phyloP scores from a whole-genome alignment of 2,888 invertebrate species.

The Epinotia nisella region DNA sequence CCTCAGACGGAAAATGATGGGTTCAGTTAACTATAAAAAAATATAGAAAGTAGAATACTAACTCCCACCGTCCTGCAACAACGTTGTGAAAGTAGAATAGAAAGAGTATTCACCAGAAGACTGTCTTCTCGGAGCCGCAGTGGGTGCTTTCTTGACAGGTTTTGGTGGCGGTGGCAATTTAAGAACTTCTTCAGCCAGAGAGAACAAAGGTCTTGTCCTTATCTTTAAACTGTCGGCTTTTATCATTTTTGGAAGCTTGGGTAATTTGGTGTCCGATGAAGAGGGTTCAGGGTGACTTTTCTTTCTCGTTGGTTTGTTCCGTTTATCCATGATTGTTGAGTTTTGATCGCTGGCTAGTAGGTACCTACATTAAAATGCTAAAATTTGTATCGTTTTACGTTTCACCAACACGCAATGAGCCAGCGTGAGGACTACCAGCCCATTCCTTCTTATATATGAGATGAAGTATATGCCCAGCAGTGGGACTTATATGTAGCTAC shows the following conservation, averaged over 20 bases:
- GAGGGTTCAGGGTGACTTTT: slow-evolving; percentile 72
- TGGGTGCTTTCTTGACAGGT: slow-evolving; percentile 66
- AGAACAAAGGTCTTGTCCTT: slow-evolving; percentile 84
- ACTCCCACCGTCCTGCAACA: too few relatives aligned
- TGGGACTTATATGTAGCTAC: too few relatives aligned
- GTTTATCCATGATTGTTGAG: slow-evolving; percentile 55
- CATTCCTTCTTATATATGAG: too few relatives aligned
- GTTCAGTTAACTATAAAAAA: too few relatives aligned
- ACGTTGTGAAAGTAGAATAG: not conserved
- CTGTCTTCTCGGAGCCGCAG: slow-evolving; percentile 58
- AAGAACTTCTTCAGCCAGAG: slow-evolving; percentile 86
- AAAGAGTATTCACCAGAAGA: slow-evolving; percentile 65
- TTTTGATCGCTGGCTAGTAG: not conserved
- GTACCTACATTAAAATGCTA: too few relatives aligned
- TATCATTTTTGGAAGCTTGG: slow-evolving; percentile 82
- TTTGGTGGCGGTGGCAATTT: slow-evolving; percentile 75
- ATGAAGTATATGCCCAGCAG: too few relatives aligned
- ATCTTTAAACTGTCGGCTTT: slow-evolving; percentile 85
- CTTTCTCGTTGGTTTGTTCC: slow-evolving; percentile 72
- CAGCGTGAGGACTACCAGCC: too few relatives aligned
- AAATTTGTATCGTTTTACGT: too few relatives aligned
- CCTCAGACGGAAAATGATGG: too few relatives aligned
- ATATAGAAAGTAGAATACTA: too few relatives aligned
- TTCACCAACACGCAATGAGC: too few relatives aligned
- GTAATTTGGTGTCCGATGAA: slow-evolving; percentile 79